Evolutionary conservation across 2,888 invertebrate genomes (phyloP), one percentile per base, ranked within the genome.

Genomic region (Dynastes grantii): DNA sequence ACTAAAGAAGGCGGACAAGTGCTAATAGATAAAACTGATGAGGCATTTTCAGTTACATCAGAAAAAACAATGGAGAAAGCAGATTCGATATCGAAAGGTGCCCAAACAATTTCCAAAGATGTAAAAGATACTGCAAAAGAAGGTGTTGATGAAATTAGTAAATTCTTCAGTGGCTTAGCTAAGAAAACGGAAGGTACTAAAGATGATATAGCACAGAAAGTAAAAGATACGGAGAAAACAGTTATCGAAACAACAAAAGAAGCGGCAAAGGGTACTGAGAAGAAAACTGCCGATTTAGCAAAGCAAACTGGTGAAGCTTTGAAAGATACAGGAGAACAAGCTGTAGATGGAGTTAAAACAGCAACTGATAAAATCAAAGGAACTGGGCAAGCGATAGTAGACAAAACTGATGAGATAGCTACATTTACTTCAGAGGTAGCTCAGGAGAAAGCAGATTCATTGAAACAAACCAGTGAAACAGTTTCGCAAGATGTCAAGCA

Each of bases 71-170:
- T 40, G 40, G 40, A 40, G 1, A 16, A 55, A 2, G 55, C 8
- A 55, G 22, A 55, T 55, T 55, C 55, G 1, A 22, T 16, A 8
- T n/a, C 3, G 9, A 8, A 58, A 22, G 4, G 6, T 2, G 22
- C 22, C 16, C 16, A 58, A 22, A 58, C 16, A n/a, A 22, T n/a
- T 6, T 67, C 65, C 5, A 76, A 82, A 16, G 78, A 79, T 2
- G 80, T 81, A n/a, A 55, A 82, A 13, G 63, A 88, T 90, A 32
- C n/a, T 5, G 16, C 53, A 49, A n/a, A 9, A 51, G 27, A 65
- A 67, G 90, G 90, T 27, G 22, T 13, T 32, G 75, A 29, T 45
- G 81, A 84, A 22, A 85, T 85, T 5, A 85, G 85, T 68, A 84
- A 84, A 79, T 85, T 85, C 11, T 81, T 85, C 32, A 84, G 84